Evolutionary conservation across 2,888 invertebrate genomes (phyloP).

Genomic region (Hyles lineata): DNA sequence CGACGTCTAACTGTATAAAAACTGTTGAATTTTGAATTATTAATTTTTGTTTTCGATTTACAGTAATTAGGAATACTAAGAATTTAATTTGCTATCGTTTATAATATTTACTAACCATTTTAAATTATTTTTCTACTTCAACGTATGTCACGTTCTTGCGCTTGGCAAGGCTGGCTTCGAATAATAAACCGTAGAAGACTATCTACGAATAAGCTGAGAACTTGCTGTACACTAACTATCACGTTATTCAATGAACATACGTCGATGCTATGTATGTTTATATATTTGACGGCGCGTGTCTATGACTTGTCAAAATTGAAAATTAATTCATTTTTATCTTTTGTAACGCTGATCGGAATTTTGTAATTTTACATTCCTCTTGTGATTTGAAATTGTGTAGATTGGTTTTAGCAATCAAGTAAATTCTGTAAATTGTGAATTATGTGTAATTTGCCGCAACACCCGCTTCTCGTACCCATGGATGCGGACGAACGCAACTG

Average conservation of each 20-base stretch:
- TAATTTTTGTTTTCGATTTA: not conserved
- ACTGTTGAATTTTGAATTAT: not conserved
- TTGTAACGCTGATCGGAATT: no score
- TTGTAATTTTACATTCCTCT: no score
- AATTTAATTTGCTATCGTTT: not conserved
- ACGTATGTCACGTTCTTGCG: constrained; percentile 8
- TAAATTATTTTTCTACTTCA: not conserved
- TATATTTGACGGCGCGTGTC: no score
- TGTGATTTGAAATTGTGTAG: no score
- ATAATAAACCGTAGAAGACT: not conserved
- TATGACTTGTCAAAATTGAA: no score
- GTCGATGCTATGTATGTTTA: no score
- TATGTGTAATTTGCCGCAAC: no score
- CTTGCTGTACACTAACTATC: not conserved
- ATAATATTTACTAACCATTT: constrained; percentile 18
- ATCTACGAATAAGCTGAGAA: not conserved
- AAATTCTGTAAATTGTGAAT: no score
- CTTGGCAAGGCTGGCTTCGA: not conserved
- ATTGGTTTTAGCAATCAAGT: no score
- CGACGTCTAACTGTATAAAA: not conserved
- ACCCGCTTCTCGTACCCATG: no score
- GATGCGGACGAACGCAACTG: no score
- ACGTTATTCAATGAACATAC: not conserved
- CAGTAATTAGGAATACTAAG: not conserved
- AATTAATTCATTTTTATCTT: no score